These are phyloP conservation scores for Lochmaea capreae DNA, from an alignment of 2,888 invertebrate genomes.

Conservation along the genomic window DNA sequence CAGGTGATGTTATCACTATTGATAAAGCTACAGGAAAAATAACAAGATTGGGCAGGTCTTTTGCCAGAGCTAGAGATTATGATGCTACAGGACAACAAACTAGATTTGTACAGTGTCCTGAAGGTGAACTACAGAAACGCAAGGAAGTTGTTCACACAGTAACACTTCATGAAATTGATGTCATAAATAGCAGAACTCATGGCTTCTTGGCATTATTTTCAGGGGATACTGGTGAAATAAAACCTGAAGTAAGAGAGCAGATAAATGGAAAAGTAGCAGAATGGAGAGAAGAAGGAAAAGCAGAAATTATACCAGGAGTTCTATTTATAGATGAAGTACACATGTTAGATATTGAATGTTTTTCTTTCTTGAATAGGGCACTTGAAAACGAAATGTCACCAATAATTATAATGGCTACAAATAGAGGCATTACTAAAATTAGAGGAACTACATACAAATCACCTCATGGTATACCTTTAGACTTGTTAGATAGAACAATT, in stretches of 20 bases:
- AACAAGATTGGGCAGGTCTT: slow-evolving; percentile 85
- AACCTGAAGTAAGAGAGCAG: slow-evolving; percentile 96
- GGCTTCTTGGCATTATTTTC: slow-evolving; percentile 98
- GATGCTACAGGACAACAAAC: slow-evolving; percentile 90
- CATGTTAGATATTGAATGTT: slow-evolving; percentile 99
- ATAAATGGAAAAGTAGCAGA: slow-evolving; percentile 95
- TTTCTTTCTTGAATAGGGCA: slow-evolving; percentile 97
- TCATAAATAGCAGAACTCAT: slow-evolving; percentile 97
- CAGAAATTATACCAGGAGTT: slow-evolving; percentile 98
- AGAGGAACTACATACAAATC: slow-evolving; percentile 85
- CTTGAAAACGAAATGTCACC: slow-evolving; percentile 98
- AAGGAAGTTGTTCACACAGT: slow-evolving; percentile 99
- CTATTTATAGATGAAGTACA: slow-evolving; percentile 98
- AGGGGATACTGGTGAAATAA: slow-evolving; percentile 99
- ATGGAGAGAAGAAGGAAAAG: slow-evolving; percentile 99
- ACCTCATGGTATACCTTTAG: slow-evolving; percentile 98
- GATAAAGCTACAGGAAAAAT: slow-evolving; percentile 91
- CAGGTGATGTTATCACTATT: slow-evolving; percentile 97
- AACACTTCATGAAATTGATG: slow-evolving; percentile 98
- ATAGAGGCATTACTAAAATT: slow-evolving; percentile 93
- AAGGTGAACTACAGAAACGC: slow-evolving; percentile 97
- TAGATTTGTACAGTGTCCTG: slow-evolving; percentile 97
- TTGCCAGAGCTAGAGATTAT: slow-evolving; percentile 95
- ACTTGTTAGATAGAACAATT: slow-evolving; percentile 94
- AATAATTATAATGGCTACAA: slow-evolving; percentile 98